Evolutionary conservation across 2,113 vertebrate genomes (phyloP), one percentile per base, ranked within the genome.

Genomic region (Carassius gibelio): DNA sequence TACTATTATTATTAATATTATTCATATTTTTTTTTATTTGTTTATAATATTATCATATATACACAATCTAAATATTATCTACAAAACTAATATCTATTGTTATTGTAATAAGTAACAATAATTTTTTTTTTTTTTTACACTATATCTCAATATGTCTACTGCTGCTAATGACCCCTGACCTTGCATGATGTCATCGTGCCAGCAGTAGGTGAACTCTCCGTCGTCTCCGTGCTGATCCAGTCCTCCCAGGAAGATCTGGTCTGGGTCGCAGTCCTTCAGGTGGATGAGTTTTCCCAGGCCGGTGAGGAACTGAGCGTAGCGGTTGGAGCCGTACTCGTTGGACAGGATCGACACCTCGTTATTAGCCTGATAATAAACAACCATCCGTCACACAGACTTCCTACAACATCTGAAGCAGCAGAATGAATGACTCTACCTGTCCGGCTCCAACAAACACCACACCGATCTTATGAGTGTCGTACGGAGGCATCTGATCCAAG

Each of bases 171-270:
- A 45, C 8, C 3, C 5, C 21, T 89, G 69, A 97, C 97, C 97
- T 88, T 99, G 98, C 98, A 99, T 99, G 88, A 99, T 99, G 92
- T 99, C 98, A 0, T 99, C 98, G 0, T 99, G 98, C 98, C 98
- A 99, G 86, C 98, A 99, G 95, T 99, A 99, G 71, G 98, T 99
- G 84, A 99, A 99, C 93, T 98, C 97, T 0, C 98, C 98, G 0
- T 99, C 98, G 61, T 99, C 98, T 0, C 98, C 97, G 0, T 97
- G 96, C 82, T 97, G 97, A 0, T 98, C 98, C 26, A 99, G 95
- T 13, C 98, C 98, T 0, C 98, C 98, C 0, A 99, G 94, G 88
- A 99, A 99, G 86, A 99, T 97, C 90, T 99, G 99, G 61, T 99
- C 97, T 0, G 98, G 97, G 89, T 99, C 97, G 8, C 98, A 99